Percentiles rank a stretch among this genome's conserved stretches.
phyloP scores from a whole-genome alignment of 2,113 vertebrate species.

The Chionis minor region DNA sequence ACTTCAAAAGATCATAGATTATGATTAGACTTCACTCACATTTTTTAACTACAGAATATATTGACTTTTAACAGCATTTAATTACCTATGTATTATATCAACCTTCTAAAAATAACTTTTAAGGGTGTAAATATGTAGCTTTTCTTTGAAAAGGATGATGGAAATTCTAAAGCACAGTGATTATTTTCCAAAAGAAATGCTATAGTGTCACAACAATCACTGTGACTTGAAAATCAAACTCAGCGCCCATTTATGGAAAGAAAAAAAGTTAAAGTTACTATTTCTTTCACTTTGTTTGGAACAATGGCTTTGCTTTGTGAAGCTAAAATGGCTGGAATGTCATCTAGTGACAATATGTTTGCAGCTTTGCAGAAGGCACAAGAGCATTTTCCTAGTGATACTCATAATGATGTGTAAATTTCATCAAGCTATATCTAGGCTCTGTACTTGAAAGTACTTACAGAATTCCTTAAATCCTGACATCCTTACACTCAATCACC shows the following conservation, averaged over 20 bases:
- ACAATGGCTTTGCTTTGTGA: conserved; percentile 29
- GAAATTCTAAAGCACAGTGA: neutral
- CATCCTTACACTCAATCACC: neutral
- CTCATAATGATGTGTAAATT: conserved; percentile 6
- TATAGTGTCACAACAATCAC: neutral
- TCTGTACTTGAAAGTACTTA: neutral
- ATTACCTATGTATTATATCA: neutral
- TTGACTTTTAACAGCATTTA: neutral
- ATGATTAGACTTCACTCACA: neutral
- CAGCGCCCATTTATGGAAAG: neutral
- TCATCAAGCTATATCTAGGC: neutral
- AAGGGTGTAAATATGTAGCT: neutral
- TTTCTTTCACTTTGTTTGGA: conserved; percentile 40
- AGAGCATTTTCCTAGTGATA: conserved; percentile 28
- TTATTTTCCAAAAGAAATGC: neutral
- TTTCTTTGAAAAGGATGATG: neutral
- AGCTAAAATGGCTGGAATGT: conserved; percentile 31
- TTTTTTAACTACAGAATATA: neutral
- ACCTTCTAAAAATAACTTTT: neutral
- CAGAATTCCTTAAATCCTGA: neutral
- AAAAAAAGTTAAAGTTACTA: neutral
- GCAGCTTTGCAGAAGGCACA: neutral
- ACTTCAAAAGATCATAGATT: neutral
- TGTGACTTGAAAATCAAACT: neutral
- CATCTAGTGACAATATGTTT: neutral